Evolutionary conservation across 2,113 vertebrate species (phyloP), one percentile per base, ranked within the genome.

Genomic region (Turdus rufiventris): DNA sequence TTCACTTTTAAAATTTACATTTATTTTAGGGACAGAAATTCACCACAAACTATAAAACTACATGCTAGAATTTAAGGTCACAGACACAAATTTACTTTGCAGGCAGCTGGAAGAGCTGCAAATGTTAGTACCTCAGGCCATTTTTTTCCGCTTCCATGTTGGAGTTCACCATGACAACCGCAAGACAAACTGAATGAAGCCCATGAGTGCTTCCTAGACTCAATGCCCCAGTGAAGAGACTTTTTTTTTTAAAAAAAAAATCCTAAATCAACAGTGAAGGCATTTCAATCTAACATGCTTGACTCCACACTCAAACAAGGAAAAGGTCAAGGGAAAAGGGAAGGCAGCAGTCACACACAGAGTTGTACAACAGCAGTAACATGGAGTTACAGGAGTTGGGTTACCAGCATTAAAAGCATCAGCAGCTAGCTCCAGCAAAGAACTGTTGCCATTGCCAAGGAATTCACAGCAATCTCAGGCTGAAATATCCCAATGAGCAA

Each of bases 161-260:
- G 75, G 47, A 83, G 34, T 76, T 95, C 67, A 90, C 95, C 85
- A 90, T 92, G 92, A 93, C 94, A 90, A 96, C 88, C 80, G 71
- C 42, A 83, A 91, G 83, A 56, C 2, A 2, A 93, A 93, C 33
- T 65, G 73, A 91, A 90, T 54, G 57, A 66, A 95, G 36, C 48
- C 74, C 53, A 68, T 0, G 0, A 73, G 33, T 47, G 42, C 54
- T 88, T 94, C 63, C 74, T 47, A 94, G 66, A 90, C 33, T 80
- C 54, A 70, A 40, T 2, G 18, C 23, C 60, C n/a, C 42, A 73
- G 0, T 62, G 54, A 38, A 91, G 82, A 89, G 36, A 18, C 10
- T 36, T 58, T 19, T 70, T 66, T 77, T 85, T 54, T 56, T n/a
- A 1, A 58, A 38, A 38, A 38, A 38, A 38, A 38, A 38, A 63